Evolutionary conservation across 2,888 invertebrate species (phyloP), one percentile per base, ranked within the genome.

Genomic region (Hyposoter didymator): DNA sequence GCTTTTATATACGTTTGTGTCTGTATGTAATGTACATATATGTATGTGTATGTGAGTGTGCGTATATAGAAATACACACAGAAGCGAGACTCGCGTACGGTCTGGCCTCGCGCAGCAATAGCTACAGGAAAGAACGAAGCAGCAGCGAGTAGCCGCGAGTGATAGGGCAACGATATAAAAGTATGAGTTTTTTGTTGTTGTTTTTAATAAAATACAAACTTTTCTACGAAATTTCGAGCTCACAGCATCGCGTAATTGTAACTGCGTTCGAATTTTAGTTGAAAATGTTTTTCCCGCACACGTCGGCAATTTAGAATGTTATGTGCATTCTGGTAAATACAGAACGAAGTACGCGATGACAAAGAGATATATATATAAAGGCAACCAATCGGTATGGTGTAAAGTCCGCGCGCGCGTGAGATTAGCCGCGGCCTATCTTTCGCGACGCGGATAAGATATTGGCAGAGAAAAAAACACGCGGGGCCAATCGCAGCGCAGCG

Each of bases 391-490:
- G 28, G 67, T 59, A 45, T 64, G 82, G 90, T 89, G 87, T 90
- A 91, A 92, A 92, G 92, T 92, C 90, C 90, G 87, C 87, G 64
- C 87, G 64, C 89, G 87, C 86, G 80, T 28, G 59, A 91, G 92
- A 92, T 92, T 92, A 91, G 88, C 88, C 86, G 82, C 84, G 86
- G 86, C 90, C 89, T 91, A 92, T 92, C 92, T 92, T 91, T 88
- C 88, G 83, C 80, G 85, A 78, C 76, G 82, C 82, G 92, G 92
- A 92, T 92, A 92, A 92, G 92, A 92, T 92, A 73, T 74, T 91
- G 91, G 82, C 67, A 74, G 19, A 28, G 67, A 59, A 32, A 62
- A 73, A 62, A 78, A 59, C n/a, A 32, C n/a, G 35, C 35, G 55
- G 69, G 55, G 17, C 35, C 66, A 49, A 35, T 47, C 28, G 69